Evolutionary conservation across 1,140 invertebrate genomes (phyloP).

Genomic region (Melitaea cinxia): DNA sequence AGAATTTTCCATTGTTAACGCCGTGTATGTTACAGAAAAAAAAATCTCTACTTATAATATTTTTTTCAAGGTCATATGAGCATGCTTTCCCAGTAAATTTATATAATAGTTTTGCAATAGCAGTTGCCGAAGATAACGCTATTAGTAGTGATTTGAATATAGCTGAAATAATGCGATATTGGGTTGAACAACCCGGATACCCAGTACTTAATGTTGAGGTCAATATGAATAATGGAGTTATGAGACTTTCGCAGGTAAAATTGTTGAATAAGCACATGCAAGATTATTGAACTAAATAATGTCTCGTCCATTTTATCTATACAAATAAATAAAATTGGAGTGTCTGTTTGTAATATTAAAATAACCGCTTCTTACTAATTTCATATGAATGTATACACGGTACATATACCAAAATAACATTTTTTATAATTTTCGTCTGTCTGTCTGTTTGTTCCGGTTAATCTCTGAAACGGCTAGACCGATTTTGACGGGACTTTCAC

Average conservation of each 20-base stretch:
- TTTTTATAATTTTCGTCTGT: too few relatives aligned
- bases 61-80: slow-evolving; percentile 50
- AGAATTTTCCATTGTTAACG: too few relatives aligned
- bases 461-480: too few relatives aligned
- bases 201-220: slow-evolving; percentile 85
- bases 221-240: slow-evolving; percentile 60
- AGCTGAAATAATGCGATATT: slow-evolving; percentile 52
- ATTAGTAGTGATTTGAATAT: slow-evolving; percentile 43
- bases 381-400: too few relatives aligned
- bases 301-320: not conserved
- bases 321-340: too few relatives aligned
- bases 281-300: not conserved
- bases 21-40: too few relatives aligned
- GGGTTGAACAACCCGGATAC: slow-evolving; percentile 87
- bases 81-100: slow-evolving; percentile 61
- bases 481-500: too few relatives aligned
- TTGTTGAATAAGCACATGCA: not conserved
- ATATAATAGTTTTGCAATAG: slow-evolving; percentile 52
- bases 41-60: too few relatives aligned
- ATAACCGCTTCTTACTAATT: too few relatives aligned
- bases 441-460: too few relatives aligned
- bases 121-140: slow-evolving; percentile 46
- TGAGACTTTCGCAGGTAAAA: slow-evolving; percentile 76
- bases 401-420: too few relatives aligned
- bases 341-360: too few relatives aligned